Percentiles rank a stretch among this genome's conserved stretches.
phyloP scores from a whole-genome alignment of 1,140 invertebrate genomes.

The Dermatophagoides farinae region DNA sequence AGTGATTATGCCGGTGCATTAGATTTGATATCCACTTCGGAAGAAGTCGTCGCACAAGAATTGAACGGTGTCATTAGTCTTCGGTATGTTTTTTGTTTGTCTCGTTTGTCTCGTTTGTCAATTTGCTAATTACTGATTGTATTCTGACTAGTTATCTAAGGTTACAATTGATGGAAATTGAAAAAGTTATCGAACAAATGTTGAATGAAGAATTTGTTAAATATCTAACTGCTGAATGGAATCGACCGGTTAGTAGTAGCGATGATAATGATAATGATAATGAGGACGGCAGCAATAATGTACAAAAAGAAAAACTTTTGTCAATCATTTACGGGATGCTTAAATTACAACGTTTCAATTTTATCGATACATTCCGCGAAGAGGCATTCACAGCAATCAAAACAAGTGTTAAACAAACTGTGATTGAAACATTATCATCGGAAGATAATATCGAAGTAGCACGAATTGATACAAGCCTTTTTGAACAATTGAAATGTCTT shows the following conservation, averaged over 20 bases:
- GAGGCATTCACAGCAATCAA: constrained; percentile 72
- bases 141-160: constrained; percentile 52
- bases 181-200: constrained; percentile 89
- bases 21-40: constrained; percentile 86
- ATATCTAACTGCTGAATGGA: constrained; percentile 74
- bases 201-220: constrained; percentile 79
- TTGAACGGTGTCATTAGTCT: constrained; percentile 78
- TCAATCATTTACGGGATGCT: constrained; percentile 72
- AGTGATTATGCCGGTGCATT: constrained; percentile 93
- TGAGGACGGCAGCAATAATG: not conserved
- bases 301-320: constrained; percentile 50
- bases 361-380: constrained; percentile 66
- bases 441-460: constrained; percentile 29
- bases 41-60: constrained; percentile 74
- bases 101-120: not conserved
- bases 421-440: constrained; percentile 28
- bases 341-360: constrained; percentile 59
- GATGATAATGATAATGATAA: not conserved
- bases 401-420: constrained; percentile 55
- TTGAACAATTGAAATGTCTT: constrained; percentile 41
- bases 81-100: constrained; percentile 28
- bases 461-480: constrained; percentile 49
- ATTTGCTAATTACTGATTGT: not conserved
- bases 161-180: constrained; percentile 88
- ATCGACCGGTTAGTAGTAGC: constrained; percentile 42